phyloP scores from a whole-genome alignment of 2,888 invertebrate genomes.

The Thecophora atra region DNA sequence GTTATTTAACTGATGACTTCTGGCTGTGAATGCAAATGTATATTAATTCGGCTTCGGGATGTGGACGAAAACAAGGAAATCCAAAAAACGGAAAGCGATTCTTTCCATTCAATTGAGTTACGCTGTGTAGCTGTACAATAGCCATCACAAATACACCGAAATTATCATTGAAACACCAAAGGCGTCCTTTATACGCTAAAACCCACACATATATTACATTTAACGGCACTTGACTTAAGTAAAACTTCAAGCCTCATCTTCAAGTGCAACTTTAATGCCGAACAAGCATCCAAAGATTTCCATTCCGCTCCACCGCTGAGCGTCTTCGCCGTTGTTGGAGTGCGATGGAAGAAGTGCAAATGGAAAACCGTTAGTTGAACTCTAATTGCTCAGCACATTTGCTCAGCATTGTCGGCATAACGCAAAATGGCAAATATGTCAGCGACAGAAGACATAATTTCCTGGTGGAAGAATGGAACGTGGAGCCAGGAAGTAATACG shows the following conservation, averaged over 20 bases:
- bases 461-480: too few species aligned
- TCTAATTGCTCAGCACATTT: conserved; percentile 34
- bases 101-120: conserved; percentile 26
- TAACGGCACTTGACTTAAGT: conserved; percentile 31
- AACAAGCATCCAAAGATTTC: conserved; percentile 12
- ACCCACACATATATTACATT: conserved; percentile 7
- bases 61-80: too few species aligned
- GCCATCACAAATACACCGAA: not conserved
- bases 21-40: too few species aligned
- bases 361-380: conserved; percentile 32
- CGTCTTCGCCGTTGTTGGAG: not conserved
- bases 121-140: conserved; percentile 13
- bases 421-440: conserved; percentile 38
- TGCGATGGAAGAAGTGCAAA: conserved; percentile 23
- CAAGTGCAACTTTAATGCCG: conserved; percentile 13
- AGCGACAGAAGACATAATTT: conserved; percentile 36
- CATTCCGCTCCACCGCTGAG: not conserved
- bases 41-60: too few species aligned
- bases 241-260: conserved; percentile 24
- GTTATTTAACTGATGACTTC: too few species aligned
- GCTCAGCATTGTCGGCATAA: conserved; percentile 32
- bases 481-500: not conserved
- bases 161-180: not conserved
- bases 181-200: not conserved
- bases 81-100: conserved; percentile 27